phyloP scores from a whole-genome alignment of 2,113 vertebrate genomes.

The rat (Rattus norvegicus) region DNA sequence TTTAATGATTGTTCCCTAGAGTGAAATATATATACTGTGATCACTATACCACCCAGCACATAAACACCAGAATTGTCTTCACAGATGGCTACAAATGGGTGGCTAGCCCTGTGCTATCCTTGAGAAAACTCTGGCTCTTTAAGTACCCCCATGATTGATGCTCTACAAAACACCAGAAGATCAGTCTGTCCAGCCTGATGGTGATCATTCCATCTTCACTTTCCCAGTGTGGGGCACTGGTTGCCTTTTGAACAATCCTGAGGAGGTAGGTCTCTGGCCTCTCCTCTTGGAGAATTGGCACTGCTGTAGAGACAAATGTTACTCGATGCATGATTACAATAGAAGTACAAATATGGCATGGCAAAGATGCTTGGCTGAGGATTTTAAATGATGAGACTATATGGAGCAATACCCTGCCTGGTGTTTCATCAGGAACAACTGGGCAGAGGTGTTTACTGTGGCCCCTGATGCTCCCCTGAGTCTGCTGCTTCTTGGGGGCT shows the following conservation, averaged over 20 bases:
- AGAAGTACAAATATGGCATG: accelerated
- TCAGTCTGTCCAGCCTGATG: accelerated
- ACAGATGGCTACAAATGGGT: not conserved
- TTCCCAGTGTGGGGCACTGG: accelerated
- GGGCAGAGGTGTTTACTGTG: no score
- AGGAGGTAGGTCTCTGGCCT: no score
- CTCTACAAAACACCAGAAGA: not conserved
- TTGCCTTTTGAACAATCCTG: accelerated
- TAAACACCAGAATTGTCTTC: not conserved
- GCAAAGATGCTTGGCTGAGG: accelerated
- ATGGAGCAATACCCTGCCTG: no score
- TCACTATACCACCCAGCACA: not conserved
- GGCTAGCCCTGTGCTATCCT: no score
- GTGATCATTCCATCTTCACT: not conserved
- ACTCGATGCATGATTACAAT: no score
- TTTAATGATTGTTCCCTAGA: not conserved
- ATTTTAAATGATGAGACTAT: not conserved
- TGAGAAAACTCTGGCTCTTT: accelerated
- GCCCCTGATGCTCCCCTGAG: no score
- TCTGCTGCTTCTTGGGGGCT: no score
- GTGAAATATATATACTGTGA: not conserved
- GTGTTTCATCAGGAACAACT: not conserved
- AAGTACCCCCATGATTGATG: not conserved
- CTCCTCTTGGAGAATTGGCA: not conserved
- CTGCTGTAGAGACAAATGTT: not conserved